Base-by-base conservation (phyloP, 2,113 vertebrate genomes). In the Mobula hypostoma region DNA sequence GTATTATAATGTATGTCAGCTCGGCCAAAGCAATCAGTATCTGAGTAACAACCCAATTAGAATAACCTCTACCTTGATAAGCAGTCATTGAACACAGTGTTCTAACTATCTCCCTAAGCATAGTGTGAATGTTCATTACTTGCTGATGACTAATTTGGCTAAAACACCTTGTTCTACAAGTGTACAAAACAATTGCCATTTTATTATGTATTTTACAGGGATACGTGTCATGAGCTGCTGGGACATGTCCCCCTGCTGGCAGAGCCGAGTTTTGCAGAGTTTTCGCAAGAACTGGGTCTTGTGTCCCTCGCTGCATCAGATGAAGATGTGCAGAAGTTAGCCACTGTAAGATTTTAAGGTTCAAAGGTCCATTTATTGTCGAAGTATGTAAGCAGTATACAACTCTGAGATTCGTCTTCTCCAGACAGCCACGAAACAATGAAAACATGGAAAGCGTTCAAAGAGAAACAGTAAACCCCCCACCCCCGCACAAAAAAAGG, bases 231-330 rank as follows among this genome's bases (percentile, higher is more conserved):
- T 48, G 99, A 99, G 95, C 97, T 99, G 79, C 95, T 99, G 96
- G 99, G 99, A 94, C 99, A 99, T 0, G 98, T 99, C 0, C 99
- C 99, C 94, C 97, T 99, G 32, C 97, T 99, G 94, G 99, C 99
- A 0, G 99, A 99, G 94, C 98, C 98, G 0, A 99, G 98, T 95
- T 99, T 99, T 95, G 98, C 99, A 90, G 98, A 99, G 95, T 99
- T 99, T 97, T 99, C 98, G 79, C 99, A 99, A 96, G 99, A 99
- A 95, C 99, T 99, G 94, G 99, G 99, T 78, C 96, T 99, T 87
- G 98, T 99, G 0, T 99, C 99, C 5, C 96, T 99, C 94, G 98
- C 98, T 95, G 98, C 98, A 2, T 98, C 98, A 0, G 98, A 99
- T 94, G 98, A 99, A 94, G 98, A 99, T 77, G 98, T 99, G 70